These are phyloP conservation scores for Cisticola juncidis DNA, from an alignment of 2,113 vertebrate species.

Conservation along the genomic window DNA sequence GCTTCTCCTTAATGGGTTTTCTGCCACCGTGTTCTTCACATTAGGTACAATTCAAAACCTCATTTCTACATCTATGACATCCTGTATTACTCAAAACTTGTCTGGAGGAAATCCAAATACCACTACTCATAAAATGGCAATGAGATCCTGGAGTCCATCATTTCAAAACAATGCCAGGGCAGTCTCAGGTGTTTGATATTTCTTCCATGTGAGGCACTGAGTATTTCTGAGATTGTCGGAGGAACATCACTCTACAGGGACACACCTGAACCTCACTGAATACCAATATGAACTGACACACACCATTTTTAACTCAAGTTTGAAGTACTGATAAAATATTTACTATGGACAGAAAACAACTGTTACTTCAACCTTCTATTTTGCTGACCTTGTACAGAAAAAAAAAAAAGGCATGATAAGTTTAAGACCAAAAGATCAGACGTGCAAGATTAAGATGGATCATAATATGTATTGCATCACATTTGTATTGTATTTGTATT, in stretches of 20 bases:
- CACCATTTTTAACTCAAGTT: background rate
- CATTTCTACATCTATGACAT: background rate
- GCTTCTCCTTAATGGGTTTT: background rate
- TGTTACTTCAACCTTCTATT: background rate
- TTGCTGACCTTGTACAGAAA: background rate
- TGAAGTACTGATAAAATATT: background rate
- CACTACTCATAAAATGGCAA: background rate
- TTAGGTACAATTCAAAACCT: background rate
- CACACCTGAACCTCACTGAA: background rate
- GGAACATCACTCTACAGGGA: background rate
- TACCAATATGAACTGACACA: background rate
- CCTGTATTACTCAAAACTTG: conserved; percentile 19
- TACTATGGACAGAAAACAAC: background rate
- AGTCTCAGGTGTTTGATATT: background rate
- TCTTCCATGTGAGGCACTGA: fast-evolving
- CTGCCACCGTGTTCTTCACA: background rate
- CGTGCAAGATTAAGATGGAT: background rate
- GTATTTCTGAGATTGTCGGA: background rate
- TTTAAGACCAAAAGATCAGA: background rate
- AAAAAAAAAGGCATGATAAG: background rate
- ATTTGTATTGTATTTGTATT: background rate
- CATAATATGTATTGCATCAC: background rate
- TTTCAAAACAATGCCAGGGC: background rate
- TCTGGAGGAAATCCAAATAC: background rate
- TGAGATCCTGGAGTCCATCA: background rate